These are phyloP conservation scores for Trichonephila clavata DNA, from an alignment of 1,140 invertebrate species.

Conservation along the genomic window DNA sequence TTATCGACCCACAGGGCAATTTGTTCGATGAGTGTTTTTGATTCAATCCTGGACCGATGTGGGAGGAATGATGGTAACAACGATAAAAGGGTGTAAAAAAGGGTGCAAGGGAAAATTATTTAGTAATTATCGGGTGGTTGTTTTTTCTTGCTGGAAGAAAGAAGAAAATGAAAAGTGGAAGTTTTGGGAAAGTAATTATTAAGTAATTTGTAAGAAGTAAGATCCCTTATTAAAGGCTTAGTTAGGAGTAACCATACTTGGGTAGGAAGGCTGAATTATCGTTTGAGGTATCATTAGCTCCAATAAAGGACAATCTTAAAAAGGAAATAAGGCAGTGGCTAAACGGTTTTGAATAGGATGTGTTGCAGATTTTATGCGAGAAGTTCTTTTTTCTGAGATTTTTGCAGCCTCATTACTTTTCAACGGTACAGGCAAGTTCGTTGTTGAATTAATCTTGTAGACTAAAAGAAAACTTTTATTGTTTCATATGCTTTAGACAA, in stretches of 20 bases:
- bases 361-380: background rate
- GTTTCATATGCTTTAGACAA: too few relatives aligned
- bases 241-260: conserved; percentile 21
- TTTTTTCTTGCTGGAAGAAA: conserved; percentile 16
- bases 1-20: conserved; percentile 66
- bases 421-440: too few relatives aligned
- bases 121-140: conserved; percentile 70
- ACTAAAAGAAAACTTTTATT: too few relatives aligned
- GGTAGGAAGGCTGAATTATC: conserved; percentile 38
- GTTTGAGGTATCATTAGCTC: conserved; percentile 69
- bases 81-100: conserved; percentile 50
- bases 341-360: conserved; percentile 29
- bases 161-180: conserved; percentile 40
- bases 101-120: conserved; percentile 51
- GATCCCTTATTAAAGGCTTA: conserved; percentile 42
- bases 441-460: too few relatives aligned
- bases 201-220: conserved; percentile 73
- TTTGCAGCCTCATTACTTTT: conserved; percentile 21
- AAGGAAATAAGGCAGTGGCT: conserved; percentile 24
- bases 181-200: conserved; percentile 72
- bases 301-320: conserved; percentile 25
- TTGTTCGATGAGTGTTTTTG: conserved; percentile 73
- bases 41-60: conserved; percentile 40
- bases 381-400: background rate
- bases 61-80: conserved; percentile 22